These are phyloP conservation scores for Crocallis elinguaria DNA, from an alignment of 2,888 invertebrate genomes.

Conservation along the genomic window DNA sequence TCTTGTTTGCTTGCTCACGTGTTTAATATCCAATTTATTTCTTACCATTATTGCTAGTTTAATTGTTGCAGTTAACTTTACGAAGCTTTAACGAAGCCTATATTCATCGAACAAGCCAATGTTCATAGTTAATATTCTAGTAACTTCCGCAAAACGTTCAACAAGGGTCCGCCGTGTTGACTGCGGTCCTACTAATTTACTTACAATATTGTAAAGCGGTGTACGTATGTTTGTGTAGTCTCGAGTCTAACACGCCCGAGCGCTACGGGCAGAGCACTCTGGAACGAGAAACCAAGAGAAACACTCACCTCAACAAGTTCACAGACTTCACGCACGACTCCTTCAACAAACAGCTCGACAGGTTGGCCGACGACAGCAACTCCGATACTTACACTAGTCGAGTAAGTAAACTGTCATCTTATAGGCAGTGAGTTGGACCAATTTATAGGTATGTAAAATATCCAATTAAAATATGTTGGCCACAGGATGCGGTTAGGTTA, in stretches of 20 bases:
- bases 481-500: constrained; percentile 15
- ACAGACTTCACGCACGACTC: constrained; percentile 70
- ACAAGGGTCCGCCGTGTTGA: constrained; percentile 8
- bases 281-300: constrained; percentile 86
- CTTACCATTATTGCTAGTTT: too few relatives aligned
- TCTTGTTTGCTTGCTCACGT: too few relatives aligned
- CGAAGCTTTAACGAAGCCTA: too few relatives aligned
- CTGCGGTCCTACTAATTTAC: constrained; percentile 27
- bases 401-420: constrained; percentile 56
- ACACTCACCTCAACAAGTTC: constrained; percentile 86
- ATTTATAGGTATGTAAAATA: constrained; percentile 20
- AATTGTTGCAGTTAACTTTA: too few relatives aligned
- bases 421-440: too few relatives aligned
- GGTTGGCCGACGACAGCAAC: constrained; percentile 72
- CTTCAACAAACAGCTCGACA: constrained; percentile 76
- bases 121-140: constrained; percentile 6
- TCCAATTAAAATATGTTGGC: constrained; percentile 32
- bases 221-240: constrained; percentile 68
- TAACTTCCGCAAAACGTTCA: constrained; percentile 15
- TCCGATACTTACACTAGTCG: constrained; percentile 73
- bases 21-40: too few relatives aligned
- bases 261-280: constrained; percentile 82
- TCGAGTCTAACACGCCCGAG: constrained; percentile 86
- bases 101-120: constrained; percentile 11
- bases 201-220: constrained; percentile 24